Evolutionary conservation across 2,113 vertebrate genomes (phyloP).

Genomic region (Gobiocypris rarus): DNA sequence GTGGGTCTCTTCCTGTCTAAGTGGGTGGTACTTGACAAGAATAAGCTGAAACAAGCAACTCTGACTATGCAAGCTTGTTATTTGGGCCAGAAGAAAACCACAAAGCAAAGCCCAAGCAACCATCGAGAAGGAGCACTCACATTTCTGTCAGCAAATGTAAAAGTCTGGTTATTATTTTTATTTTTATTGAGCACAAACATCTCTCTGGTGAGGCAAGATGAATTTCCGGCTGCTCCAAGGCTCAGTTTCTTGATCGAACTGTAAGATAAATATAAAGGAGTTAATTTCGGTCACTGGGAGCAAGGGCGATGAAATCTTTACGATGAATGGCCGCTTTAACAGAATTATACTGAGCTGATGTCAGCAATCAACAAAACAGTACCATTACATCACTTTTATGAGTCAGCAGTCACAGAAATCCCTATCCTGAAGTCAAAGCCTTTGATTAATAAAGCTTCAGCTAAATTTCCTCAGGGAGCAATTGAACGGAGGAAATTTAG

Average conservation of each 20-base stretch:
- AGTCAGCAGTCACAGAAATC: constrained; percentile 63
- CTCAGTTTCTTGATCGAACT: constrained; percentile 59
- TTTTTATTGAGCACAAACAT: not conserved
- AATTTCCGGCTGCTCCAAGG: constrained; percentile 43
- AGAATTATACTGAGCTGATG: constrained; percentile 72
- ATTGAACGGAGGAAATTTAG: constrained; percentile 60
- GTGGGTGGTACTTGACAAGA: not conserved
- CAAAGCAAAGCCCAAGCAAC: not conserved
- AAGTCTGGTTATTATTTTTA: not conserved
- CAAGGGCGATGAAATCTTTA: constrained; percentile 64
- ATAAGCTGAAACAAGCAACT: not conserved
- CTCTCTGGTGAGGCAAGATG: not conserved
- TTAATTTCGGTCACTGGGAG: constrained; percentile 66
- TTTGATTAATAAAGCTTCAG: constrained; percentile 62
- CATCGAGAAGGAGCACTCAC: not conserved
- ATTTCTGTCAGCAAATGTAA: not conserved
- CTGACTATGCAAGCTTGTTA: not conserved
- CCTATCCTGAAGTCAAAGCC: constrained; percentile 57
- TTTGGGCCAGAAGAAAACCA: not conserved
- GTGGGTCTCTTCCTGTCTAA: not conserved
- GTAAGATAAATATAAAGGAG: constrained; percentile 69
- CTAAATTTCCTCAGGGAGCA: constrained; percentile 68
- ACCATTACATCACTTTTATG: constrained; percentile 71
- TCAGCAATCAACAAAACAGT: constrained; percentile 64
- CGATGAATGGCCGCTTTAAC: constrained; percentile 68